phyloP scores from a whole-genome alignment of 2,888 invertebrate genomes.

The Corythucha ciliata region DNA sequence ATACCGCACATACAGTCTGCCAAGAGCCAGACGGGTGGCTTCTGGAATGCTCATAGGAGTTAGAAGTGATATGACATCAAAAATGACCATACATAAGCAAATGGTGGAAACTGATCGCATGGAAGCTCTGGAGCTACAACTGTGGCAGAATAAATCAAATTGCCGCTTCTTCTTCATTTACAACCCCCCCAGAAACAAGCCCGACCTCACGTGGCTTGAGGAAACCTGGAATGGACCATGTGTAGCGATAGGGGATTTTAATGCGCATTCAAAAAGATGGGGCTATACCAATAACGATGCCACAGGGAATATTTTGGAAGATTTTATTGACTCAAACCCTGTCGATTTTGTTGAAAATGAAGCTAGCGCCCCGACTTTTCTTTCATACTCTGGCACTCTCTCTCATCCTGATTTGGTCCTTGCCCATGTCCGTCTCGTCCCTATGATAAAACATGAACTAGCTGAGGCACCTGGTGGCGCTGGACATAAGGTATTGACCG shows the following conservation, averaged over 20 bases:
- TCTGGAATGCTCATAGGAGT: slow-evolving; percentile 13
- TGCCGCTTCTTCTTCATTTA: slow-evolving; percentile 14
- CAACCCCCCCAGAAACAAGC: slow-evolving; percentile 14
- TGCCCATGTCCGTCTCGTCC: slow-evolving; percentile 8
- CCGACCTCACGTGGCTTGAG: slow-evolving; percentile 14
- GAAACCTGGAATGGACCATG: slow-evolving; percentile 6
- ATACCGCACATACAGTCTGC: too few relatives aligned
- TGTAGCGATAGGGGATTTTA: slow-evolving; percentile 14
- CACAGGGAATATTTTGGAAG: slow-evolving; percentile 3
- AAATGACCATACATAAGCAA: slow-evolving; percentile 13
- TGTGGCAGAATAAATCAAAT: slow-evolving; percentile 12
- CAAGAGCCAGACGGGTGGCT: slow-evolving; percentile 11
- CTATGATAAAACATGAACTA: background rate
- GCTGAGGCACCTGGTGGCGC: slow-evolving; percentile 9
- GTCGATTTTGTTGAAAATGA: slow-evolving; percentile 10
- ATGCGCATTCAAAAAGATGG: slow-evolving; percentile 10
- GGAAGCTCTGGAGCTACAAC: slow-evolving; percentile 14
- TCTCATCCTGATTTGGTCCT: slow-evolving; percentile 11
- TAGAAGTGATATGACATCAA: slow-evolving; percentile 11
- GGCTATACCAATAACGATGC: slow-evolving; percentile 11
- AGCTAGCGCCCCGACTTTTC: slow-evolving; percentile 6
- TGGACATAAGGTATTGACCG: slow-evolving; percentile 3
- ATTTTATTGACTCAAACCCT: slow-evolving; percentile 9
- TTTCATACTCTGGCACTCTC: slow-evolving; percentile 10
- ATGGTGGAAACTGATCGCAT: slow-evolving; percentile 14